Evolutionary conservation across 1,140 invertebrate species (phyloP).

Genomic region (Colletes latitarsis): DNA sequence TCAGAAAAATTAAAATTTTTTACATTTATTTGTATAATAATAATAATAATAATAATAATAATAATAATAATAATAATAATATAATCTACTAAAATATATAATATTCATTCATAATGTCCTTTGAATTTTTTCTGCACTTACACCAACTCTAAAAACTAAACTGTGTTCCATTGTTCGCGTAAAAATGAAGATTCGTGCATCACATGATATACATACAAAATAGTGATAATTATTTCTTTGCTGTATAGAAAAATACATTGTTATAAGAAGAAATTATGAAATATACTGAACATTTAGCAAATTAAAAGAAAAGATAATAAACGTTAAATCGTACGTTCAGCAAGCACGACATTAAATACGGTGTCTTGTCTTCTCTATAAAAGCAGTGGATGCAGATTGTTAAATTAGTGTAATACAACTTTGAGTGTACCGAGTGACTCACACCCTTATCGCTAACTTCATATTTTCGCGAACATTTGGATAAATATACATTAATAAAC

Average conservation of each 20-base stretch:
- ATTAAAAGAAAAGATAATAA: not conserved
- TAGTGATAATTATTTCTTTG: slow-evolving; percentile 13
- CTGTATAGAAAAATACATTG: not conserved
- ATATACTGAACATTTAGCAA: not conserved
- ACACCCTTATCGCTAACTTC: slow-evolving; percentile 42
- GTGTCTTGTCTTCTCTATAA: not conserved
- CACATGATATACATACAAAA: slow-evolving; percentile 22
- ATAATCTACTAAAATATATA: slow-evolving; percentile 70
- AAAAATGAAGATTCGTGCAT: slow-evolving; percentile 55
- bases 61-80: slow-evolving; percentile 52
- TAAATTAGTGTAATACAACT: slow-evolving; percentile 21
- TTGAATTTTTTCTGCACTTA: slow-evolving; percentile 61
- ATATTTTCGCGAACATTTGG: slow-evolving; percentile 57
- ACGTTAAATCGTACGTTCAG: not conserved
- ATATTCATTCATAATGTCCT: slow-evolving; percentile 67
- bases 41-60: slow-evolving; percentile 63
- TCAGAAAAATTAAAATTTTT: slow-evolving; percentile 70
- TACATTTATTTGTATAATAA: slow-evolving; percentile 71
- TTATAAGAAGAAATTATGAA: slow-evolving; percentile 29
- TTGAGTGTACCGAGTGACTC: slow-evolving; percentile 8
- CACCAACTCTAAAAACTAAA: slow-evolving; percentile 61
- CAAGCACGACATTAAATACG: slow-evolving; percentile 27
- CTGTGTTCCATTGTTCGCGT: slow-evolving; percentile 60
- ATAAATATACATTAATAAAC: slow-evolving; percentile 61
- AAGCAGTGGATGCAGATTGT: slow-evolving; percentile 10